Conservation (phyloP, 2,797 vertebrate species). For the Taenioides sp. region DNA sequence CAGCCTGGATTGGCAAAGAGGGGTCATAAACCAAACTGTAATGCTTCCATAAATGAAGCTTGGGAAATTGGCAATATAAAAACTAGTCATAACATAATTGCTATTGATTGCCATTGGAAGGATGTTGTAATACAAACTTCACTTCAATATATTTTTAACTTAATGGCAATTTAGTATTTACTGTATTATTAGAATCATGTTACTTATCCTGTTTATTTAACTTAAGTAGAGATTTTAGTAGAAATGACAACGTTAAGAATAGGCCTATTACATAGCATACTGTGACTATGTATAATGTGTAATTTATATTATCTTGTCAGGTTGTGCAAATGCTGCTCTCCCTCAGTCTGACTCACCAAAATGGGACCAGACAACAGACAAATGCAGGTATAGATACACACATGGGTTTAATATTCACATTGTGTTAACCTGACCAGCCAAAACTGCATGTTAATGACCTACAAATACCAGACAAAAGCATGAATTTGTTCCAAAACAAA, state of each 20-base stretch:
- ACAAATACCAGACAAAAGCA: not conserved
- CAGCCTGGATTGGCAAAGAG: not conserved
- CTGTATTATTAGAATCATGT: not conserved
- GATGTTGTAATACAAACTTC: constrained; percentile 6
- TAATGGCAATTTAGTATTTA: not conserved
- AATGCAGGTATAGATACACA: not conserved
- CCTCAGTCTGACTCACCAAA: not conserved
- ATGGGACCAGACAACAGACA: not conserved
- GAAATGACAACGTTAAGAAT: not conserved
- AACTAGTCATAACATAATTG: constrained; percentile 8
- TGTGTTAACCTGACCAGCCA: not conserved
- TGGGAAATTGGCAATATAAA: constrained; percentile 4
- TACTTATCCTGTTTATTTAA: not conserved
- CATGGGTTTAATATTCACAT: not conserved
- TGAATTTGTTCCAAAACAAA: not conserved
- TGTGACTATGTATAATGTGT: not conserved
- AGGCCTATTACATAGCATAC: not conserved
- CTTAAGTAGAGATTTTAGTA: not conserved
- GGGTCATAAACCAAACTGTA: constrained; percentile 10
- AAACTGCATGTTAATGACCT: not conserved
- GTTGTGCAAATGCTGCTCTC: not conserved
- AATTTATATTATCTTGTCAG: not conserved
- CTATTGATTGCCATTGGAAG: not conserved
- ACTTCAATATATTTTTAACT: not conserved
- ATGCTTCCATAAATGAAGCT: constrained; percentile 9